Base-by-base conservation (phyloP, 2,113 vertebrate species). In the Pelvicachromis taeniatus region DNA sequence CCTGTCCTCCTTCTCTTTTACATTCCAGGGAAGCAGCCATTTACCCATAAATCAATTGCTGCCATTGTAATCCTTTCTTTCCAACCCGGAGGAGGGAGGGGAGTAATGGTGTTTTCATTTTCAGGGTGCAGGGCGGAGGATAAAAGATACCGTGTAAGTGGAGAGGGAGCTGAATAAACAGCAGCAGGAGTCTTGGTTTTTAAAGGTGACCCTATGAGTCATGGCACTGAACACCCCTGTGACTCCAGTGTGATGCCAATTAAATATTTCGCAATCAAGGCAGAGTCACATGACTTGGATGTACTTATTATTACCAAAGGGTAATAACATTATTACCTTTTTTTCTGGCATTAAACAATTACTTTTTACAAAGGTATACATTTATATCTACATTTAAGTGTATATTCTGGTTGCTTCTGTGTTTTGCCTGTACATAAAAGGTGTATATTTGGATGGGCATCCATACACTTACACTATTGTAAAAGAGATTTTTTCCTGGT, bases 71-170 rank as follows among this genome's bases (percentile, higher is more conserved):
- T 91, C 56, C 81, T 40, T 73, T 87, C 77, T 68, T 77, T 93
- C 79, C 82, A 80, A 85, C 77, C 81, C 54, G 52, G 83, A 85
- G 80, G 31, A 9, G 85, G 14, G 83, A 86, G 70, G 17, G 68
- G 81, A 77, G 77, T 89, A 84, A 94, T 85, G 29, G 82, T 77
- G 40, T 75, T 92, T 93, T 92, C 89, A 87, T 93, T 90, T 85
- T 84, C 86, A 82, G 40, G 85, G 42, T 61, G 33, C 52, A 53
- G 21, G 17, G 48, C 6, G 53, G 78, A 38, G 81, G 68, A 88
- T 52, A 53, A 83, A 77, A 61, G 58, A 70, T 31, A 53, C 68
- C 19, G 48, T 77, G 58, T 45, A 52, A 77, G 86, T 77, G 80
- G 83, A 70, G 54, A 82, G 26, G 7, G 31, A 84, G 56, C 7